A percentile compares a stretch with the other conserved stretches of the same genome.
phyloP scores from a whole-genome alignment of 2,888 invertebrate genomes.

The Aradus depressus region DNA sequence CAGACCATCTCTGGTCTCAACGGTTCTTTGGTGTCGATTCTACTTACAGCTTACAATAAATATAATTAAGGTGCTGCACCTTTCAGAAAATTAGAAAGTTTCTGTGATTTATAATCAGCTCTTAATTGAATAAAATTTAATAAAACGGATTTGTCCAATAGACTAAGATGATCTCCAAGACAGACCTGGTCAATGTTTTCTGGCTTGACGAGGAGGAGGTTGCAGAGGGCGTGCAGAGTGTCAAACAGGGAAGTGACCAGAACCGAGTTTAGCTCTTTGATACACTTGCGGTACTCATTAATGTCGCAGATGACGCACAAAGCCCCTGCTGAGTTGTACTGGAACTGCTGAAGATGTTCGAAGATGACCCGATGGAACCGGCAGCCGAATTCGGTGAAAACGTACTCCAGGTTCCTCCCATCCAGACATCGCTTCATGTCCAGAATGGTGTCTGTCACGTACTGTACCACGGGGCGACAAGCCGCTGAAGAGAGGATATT shows the following conservation, averaged over 20 bases:
- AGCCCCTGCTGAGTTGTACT: constrained; percentile 90
- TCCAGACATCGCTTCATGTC: constrained; percentile 74
- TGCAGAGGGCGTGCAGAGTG: constrained; percentile 89
- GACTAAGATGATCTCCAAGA: constrained; percentile 82
- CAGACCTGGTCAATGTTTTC: constrained; percentile 94
- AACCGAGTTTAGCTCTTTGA: constrained; percentile 63
- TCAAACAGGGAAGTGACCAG: constrained; percentile 84
- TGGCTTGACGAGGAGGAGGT: constrained; percentile 85
- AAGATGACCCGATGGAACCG: constrained; percentile 88
- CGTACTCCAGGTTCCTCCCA: constrained; percentile 79
- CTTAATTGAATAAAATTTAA: constrained; percentile 88
- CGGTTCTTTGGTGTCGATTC: no score
- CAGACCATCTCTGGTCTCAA: no score
- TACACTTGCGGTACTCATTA: constrained; percentile 88
- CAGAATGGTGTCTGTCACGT: constrained; percentile 61
- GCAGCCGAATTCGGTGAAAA: constrained; percentile 79
- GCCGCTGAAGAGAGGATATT: constrained; percentile 81
- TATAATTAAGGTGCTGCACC: no score
- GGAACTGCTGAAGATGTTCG: constrained; percentile 87
- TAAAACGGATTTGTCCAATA: constrained; percentile 78
- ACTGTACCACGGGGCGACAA: constrained; percentile 71
- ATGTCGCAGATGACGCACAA: constrained; percentile 98
- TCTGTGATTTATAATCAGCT: constrained; percentile 85
- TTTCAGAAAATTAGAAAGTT: constrained; percentile 49
- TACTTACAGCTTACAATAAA: no score